phyloP scores from a whole-genome alignment of 2,888 invertebrate genomes.

The Galerucella pusilla region DNA sequence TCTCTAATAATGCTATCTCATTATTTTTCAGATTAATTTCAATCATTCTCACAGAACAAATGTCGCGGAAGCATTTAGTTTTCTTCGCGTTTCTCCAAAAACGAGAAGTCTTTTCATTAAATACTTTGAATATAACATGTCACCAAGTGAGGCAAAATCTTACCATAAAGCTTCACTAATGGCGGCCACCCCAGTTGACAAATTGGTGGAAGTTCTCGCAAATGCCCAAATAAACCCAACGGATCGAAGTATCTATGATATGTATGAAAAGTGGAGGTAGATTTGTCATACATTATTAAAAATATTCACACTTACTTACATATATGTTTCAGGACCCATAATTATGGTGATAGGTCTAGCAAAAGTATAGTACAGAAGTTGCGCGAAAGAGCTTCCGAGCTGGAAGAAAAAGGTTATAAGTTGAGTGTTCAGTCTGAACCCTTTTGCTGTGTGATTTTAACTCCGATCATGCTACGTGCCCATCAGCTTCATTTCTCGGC shows the following conservation, averaged over 20 bases:
- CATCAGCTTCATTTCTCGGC: too few relatives aligned
- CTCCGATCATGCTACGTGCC: slow-evolving; percentile 25
- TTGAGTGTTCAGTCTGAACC: not conserved
- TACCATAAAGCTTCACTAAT: slow-evolving; percentile 38
- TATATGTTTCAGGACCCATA: not conserved
- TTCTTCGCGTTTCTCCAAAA: too few relatives aligned
- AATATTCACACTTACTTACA: not conserved
- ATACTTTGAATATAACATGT: too few relatives aligned
- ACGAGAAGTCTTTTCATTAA: too few relatives aligned
- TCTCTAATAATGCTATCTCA: slow-evolving; percentile 29
- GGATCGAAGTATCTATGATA: slow-evolving; percentile 33
- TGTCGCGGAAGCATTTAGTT: too few relatives aligned
- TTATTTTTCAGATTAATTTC: too few relatives aligned
- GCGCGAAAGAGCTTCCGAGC: not conserved
- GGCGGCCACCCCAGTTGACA: slow-evolving; percentile 6
- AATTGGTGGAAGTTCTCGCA: slow-evolving; percentile 6
- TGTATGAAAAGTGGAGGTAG: slow-evolving; percentile 36
- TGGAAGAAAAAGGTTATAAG: not conserved
- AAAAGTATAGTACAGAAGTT: not conserved
- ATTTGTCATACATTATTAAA: slow-evolving; percentile 26
- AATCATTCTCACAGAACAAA: too few relatives aligned
- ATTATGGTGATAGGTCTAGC: not conserved
- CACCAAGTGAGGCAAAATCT: too few relatives aligned
- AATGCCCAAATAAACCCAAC: slow-evolving; percentile 36
- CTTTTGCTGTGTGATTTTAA: not conserved